phyloP scores from a whole-genome alignment of 2,888 invertebrate species.

The Escarpia spicata region DNA sequence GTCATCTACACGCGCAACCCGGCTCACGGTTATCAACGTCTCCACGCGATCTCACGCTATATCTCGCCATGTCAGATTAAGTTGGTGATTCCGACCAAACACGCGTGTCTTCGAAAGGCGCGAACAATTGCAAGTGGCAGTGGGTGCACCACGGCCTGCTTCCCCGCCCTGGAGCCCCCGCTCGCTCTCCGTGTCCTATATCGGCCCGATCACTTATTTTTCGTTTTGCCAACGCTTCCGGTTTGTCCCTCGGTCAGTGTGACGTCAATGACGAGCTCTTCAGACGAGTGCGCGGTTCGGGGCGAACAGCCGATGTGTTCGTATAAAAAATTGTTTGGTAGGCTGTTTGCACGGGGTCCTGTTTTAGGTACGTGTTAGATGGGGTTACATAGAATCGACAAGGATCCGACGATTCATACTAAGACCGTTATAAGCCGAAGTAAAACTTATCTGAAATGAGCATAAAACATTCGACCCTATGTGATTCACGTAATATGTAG shows the following conservation, averaged over 20 bases:
- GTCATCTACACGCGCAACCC: background rate
- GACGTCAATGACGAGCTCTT: background rate
- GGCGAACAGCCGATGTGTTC: background rate
- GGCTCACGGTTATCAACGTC: background rate
- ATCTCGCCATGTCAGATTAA: background rate
- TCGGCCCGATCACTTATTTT: background rate
- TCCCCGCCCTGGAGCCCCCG: background rate
- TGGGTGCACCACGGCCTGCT: background rate
- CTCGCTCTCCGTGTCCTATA: background rate
- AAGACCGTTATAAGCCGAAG: background rate
- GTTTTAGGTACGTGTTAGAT: too few relatives aligned
- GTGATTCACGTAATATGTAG: background rate
- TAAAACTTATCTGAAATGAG: background rate
- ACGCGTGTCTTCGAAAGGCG: background rate
- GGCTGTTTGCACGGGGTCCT: too few relatives aligned
- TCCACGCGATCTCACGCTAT: background rate
- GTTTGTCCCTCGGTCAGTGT: background rate
- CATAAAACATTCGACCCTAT: background rate
- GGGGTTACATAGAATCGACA: background rate
- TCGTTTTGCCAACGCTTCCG: background rate
- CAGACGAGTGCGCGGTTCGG: background rate
- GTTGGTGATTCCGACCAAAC: background rate
- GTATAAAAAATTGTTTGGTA: too few relatives aligned
- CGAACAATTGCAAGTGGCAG: background rate
- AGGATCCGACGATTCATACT: background rate